Conservation (phyloP, 2,888 invertebrate species). For the Acrobasis repandana region DNA sequence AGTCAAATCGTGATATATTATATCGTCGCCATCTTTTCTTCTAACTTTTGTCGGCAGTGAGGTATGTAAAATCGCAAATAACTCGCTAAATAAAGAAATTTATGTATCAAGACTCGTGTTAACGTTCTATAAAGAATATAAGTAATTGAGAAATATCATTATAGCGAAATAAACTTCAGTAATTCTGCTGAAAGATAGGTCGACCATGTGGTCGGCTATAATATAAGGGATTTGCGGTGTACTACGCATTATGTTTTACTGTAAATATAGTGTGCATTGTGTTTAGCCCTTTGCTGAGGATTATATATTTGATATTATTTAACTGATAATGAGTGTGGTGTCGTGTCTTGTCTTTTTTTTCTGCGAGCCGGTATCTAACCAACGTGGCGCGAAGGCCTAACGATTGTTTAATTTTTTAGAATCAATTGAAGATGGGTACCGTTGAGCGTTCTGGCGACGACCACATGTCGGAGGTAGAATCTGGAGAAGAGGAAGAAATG, state of each 20-base stretch:
- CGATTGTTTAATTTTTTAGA: constrained; percentile 50
- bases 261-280: constrained; percentile 40
- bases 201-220: constrained; percentile 76
- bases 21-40: constrained; percentile 75
- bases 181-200: constrained; percentile 37
- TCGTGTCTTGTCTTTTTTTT: constrained; percentile 33
- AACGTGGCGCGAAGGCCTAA: constrained; percentile 69
- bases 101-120: constrained; percentile 34
- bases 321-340: constrained; percentile 23
- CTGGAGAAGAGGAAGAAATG: constrained; percentile 85
- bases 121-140: constrained; percentile 32
- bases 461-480: constrained; percentile 85
- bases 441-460: constrained; percentile 86
- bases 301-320: not conserved
- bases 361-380: constrained; percentile 54
- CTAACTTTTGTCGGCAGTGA: constrained; percentile 69
- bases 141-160: constrained; percentile 30
- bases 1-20: too few relatives aligned
- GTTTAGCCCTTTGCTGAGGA: constrained; percentile 4
- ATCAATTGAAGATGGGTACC: constrained; percentile 83
- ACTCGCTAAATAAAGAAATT: constrained; percentile 41
- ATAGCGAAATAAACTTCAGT: constrained; percentile 38
- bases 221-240: constrained; percentile 56
- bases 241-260: constrained; percentile 77
- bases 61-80: constrained; percentile 64